Evolutionary conservation across 2,888 invertebrate genomes (phyloP), one percentile per base, ranked within the genome.

Genomic region (Stramonita haemastoma): DNA sequence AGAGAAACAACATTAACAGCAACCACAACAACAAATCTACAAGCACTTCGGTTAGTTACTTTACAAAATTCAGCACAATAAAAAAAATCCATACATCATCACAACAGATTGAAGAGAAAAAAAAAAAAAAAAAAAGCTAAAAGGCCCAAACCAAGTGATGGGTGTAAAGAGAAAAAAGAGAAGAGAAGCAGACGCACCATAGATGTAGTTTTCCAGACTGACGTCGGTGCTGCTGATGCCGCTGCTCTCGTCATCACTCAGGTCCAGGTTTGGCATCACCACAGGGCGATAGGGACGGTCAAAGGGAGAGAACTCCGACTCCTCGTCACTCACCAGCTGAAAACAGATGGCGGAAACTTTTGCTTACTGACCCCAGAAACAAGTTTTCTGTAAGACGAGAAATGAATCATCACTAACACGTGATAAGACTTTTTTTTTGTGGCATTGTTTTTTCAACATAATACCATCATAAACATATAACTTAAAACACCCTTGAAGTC

Each of bases 161-260:
- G 34, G 34, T 15, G 79, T 2, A 79, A 79, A 79, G 79, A 79
- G 22, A 26, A 34, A 34, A 79, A 79, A 26, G n/a, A n/a, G 29
- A 34, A 83, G 5, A 85, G n/a, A 26, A n/a, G 17, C 66, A 15
- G 22, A 89, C 91, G 77, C 85, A 95, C 95, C 94, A 91, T 92
- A 92, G 17, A 94, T 90, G n/a, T 94, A 93, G 90, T 95, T 95
- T 46, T 95, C 95, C 66, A 94, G 91, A 89, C 94, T 94, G 89
- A 94, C 93, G 88, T 95, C 95, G 70, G 93, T 94, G 89, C 94
- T 95, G 91, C 95, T 95, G 90, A 95, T 94, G 73, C 95, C 95
- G 90, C 95, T 95, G 90, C 95, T 95, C 90, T 95, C 95, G 89
- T 95, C 95, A 91, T 95, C 95, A 90, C 94, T 95, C 17, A 95